Conservation (phyloP, 2,888 invertebrate species). For the Iphiclides podalirius region DNA sequence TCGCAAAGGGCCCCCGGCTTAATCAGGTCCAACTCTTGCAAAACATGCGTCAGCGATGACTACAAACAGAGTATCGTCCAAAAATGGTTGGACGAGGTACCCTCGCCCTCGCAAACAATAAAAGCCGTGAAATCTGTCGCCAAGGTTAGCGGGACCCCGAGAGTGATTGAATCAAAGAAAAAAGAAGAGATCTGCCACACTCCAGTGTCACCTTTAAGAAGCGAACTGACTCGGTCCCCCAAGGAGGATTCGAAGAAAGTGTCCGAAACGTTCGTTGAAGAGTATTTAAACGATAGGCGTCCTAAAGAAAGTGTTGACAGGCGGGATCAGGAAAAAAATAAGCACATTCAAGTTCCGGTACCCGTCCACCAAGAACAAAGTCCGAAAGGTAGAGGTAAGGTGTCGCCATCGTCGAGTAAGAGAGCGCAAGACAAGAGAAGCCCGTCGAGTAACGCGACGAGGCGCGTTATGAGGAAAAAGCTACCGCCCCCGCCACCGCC, state of each 20-base stretch:
- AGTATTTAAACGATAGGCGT: conserved; percentile 34
- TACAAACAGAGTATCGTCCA: conserved; percentile 88
- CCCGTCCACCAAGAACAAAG: conserved; percentile 16
- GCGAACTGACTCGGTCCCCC: conserved; percentile 29
- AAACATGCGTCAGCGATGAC: conserved; percentile 81
- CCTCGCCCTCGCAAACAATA: conserved; percentile 48
- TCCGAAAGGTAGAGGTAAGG: conserved; percentile 15
- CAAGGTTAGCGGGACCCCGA: conserved; percentile 68
- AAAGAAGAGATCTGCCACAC: conserved; percentile 38
- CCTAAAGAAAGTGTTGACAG: conserved; percentile 14
- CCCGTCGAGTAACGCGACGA: conserved; percentile 53
- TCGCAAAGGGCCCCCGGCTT: conserved; percentile 51
- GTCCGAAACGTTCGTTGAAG: conserved; percentile 33
- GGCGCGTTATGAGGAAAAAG: conserved; percentile 58
- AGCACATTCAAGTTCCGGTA: not conserved
- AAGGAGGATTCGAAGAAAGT: conserved; percentile 29
- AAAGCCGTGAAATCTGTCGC: conserved; percentile 58
- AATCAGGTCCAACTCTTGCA: conserved; percentile 74
- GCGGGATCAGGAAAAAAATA: conserved; percentile 16
- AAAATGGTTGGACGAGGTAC: conserved; percentile 88
- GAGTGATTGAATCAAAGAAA: conserved; percentile 50
- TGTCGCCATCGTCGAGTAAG: conserved; percentile 17
- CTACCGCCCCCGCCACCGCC: conserved; percentile 71
- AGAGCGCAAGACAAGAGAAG: conserved; percentile 42
- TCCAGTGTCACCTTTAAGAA: conserved; percentile 39